Conservation (phyloP, 2,113 vertebrate genomes). For the Paedocypris sp. region DNA sequence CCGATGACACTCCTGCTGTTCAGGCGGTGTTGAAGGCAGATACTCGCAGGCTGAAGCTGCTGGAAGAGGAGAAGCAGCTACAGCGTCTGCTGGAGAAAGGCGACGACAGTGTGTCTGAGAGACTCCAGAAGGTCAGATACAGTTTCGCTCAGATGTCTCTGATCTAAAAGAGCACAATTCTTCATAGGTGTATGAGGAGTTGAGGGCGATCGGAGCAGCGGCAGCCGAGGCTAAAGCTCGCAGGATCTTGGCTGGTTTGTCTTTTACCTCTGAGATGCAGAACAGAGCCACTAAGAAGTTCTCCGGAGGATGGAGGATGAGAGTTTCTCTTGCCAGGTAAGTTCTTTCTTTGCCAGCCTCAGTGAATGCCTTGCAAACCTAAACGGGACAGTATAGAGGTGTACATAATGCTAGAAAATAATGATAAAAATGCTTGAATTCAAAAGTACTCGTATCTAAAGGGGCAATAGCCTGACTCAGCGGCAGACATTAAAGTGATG, state of each 20-base stretch:
- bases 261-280: constrained; percentile 87
- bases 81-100: constrained; percentile 73
- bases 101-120: constrained; percentile 68
- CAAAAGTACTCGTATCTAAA: no score
- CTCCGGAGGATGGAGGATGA: constrained; percentile 89
- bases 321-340: constrained; percentile 83
- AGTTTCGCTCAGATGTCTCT: background rate
- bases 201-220: constrained; percentile 73
- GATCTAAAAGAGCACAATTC: background rate
- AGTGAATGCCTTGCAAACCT: no score
- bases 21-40: constrained; percentile 82
- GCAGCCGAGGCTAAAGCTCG: constrained; percentile 82
- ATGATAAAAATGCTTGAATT: background rate
- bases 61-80: constrained; percentile 75
- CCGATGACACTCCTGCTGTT: constrained; percentile 79
- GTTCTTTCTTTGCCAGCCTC: no score
- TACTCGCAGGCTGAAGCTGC: constrained; percentile 71
- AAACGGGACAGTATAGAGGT: no score
- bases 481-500: no score
- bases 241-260: constrained; percentile 78
- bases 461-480: no score
- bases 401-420: no score
- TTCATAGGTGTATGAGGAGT: constrained; percentile 77
- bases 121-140: constrained; percentile 71
- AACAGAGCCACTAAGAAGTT: constrained; percentile 82